Conservation (phyloP, 2,888 invertebrate species). For the Caenorhabditis sp. region DNA sequence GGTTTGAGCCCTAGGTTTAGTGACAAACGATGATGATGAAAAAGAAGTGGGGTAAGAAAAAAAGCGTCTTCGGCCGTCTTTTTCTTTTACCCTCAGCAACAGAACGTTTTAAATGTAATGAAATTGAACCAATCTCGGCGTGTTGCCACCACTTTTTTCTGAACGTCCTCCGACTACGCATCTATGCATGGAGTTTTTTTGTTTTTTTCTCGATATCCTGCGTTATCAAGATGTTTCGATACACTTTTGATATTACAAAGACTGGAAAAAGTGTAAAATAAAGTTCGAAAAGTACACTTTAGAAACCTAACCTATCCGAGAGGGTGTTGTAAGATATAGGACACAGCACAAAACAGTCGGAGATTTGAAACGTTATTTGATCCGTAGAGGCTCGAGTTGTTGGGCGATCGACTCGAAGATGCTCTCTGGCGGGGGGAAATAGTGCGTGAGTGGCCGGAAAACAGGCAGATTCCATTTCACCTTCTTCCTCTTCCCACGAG, state of each 20-base stretch:
- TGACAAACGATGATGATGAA: conserved; percentile 1
- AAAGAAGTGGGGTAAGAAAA: background rate
- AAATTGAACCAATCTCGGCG: conserved; percentile 24
- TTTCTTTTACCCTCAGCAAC: background rate
- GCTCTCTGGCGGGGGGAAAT: conserved; percentile 50
- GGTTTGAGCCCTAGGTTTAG: background rate
- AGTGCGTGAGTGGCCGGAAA: conserved; percentile 61
- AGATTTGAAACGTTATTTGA: conserved; percentile 60
- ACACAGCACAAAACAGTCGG: conserved; percentile 26
- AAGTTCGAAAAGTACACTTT: background rate
- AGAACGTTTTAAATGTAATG: conserved; percentile 40
- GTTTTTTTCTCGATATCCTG: background rate
- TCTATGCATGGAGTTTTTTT: background rate
- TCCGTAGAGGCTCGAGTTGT: conserved; percentile 24
- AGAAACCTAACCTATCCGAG: background rate
- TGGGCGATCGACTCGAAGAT: conserved; percentile 27
- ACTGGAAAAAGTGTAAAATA: background rate
- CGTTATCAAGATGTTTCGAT: too few relatives aligned
- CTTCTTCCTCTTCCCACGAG: conserved; percentile 62
- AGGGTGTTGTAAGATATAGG: background rate
- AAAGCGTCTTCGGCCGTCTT: background rate
- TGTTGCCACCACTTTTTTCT: conserved; percentile 6
- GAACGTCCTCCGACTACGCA: conserved; percentile 1
- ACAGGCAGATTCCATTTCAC: conserved; percentile 67
- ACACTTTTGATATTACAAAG: too few relatives aligned